A percentile compares a stretch with the other conserved stretches of the same genome.
These are phyloP conservation scores for Python bivittatus DNA, from an alignment of 2,113 vertebrate species.

Conservation along the genomic window DNA sequence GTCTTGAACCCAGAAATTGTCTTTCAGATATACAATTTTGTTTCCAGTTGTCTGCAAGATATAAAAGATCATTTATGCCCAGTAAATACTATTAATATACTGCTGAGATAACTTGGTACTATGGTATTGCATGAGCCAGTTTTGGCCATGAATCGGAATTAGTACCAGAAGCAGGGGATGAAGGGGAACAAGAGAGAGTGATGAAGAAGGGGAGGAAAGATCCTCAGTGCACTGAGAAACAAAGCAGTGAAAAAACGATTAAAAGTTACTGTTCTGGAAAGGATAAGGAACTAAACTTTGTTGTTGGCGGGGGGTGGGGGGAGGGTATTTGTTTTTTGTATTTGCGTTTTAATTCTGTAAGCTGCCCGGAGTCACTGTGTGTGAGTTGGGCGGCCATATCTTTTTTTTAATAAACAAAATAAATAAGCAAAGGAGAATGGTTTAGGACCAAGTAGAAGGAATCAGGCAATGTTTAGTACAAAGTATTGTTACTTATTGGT, in stretches of 20 bases:
- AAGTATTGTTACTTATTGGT: not conserved
- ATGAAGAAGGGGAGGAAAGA: not conserved
- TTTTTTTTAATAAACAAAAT: no score
- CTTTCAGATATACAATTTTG: not conserved
- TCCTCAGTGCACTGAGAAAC: not conserved
- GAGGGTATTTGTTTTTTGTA: no score
- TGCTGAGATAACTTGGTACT: not conserved
- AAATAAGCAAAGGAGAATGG: not conserved
- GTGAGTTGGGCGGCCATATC: no score
- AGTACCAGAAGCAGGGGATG: not conserved
- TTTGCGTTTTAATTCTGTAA: no score
- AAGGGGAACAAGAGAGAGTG: not conserved
- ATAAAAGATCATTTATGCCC: not conserved
- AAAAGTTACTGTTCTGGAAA: not conserved
- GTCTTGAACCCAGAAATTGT: not conserved
- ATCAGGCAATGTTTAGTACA: not conserved
- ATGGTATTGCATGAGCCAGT: not conserved
- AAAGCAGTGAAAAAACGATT: not conserved
- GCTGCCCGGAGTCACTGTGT: no score
- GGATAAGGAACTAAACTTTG: not conserved
- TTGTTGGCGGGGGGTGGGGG: no score
- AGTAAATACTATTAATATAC: not conserved
- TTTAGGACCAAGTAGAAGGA: not conserved
- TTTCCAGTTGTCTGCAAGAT: not conserved
- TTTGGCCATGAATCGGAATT: not conserved